Evolutionary conservation across 2,797 vertebrate species (phyloP).

Genomic region (Danio aesculapii): DNA sequence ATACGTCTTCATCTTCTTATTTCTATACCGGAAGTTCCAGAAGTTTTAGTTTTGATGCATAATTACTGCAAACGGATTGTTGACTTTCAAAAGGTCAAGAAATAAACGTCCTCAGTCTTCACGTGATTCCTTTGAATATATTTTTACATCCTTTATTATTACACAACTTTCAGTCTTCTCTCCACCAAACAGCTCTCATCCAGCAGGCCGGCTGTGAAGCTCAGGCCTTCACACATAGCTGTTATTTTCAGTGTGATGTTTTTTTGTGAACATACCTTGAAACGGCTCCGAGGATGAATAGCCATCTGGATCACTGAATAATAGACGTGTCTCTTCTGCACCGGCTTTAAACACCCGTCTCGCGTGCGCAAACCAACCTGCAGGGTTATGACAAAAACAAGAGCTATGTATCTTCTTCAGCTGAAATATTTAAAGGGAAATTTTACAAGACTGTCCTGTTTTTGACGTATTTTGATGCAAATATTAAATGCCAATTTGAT

Average conservation of each 20-base stretch:
- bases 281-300: conserved; percentile 27
- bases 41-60: no score
- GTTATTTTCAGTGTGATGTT: conserved; percentile 50
- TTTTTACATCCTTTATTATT: background rate
- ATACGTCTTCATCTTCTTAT: no score
- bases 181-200: background rate
- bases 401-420: background rate
- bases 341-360: background rate
- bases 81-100: background rate
- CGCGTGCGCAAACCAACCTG: background rate
- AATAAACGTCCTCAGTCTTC: no score
- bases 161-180: background rate
- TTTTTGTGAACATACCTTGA: conserved; percentile 24
- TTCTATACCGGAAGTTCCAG: no score
- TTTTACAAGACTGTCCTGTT: no score
- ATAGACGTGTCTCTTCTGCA: background rate
- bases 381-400: conserved; percentile 17
- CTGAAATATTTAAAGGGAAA: background rate
- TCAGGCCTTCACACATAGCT: conserved; percentile 33
- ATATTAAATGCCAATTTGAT: no score
- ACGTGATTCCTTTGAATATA: background rate
- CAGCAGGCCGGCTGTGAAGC: conserved; percentile 16
- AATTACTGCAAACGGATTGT: background rate
- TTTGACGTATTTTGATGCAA: no score
- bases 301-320: conserved; percentile 38